Conservation (phyloP, 1,140 invertebrate genomes). For the Schlechtendalia chinensis region DNA sequence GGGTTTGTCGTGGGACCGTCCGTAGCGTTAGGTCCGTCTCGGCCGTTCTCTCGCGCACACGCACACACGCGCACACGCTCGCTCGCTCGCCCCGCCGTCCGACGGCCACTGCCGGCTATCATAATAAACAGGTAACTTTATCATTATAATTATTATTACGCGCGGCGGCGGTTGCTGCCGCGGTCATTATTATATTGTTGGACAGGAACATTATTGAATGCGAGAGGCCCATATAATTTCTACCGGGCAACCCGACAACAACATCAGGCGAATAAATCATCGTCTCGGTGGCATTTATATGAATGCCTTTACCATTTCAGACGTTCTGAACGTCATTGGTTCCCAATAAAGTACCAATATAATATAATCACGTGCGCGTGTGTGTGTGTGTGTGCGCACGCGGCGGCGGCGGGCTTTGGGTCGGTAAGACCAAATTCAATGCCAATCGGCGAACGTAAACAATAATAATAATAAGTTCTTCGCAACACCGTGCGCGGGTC, state of each 20-base stretch:
- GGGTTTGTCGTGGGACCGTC: not conserved
- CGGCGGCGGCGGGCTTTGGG: not conserved
- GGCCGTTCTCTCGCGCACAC: too few relatives aligned
- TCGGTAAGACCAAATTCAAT: too few relatives aligned
- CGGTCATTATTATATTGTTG: conserved; percentile 41
- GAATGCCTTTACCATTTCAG: conserved; percentile 38
- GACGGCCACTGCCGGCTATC: not conserved
- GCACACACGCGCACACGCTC: too few relatives aligned
- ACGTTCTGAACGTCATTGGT: conserved; percentile 39
- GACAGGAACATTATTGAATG: conserved; percentile 49
- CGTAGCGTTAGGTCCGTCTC: too few relatives aligned
- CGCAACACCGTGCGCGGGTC: too few relatives aligned
- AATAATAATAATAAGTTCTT: not conserved
- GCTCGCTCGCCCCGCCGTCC: not conserved
- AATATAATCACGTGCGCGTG: not conserved
- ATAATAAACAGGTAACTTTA: conserved; percentile 48
- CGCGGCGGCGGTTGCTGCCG: conserved; percentile 23
- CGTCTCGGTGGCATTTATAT: conserved; percentile 46
- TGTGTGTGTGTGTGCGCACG: not conserved
- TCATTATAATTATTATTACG: conserved; percentile 48
- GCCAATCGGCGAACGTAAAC: conserved; percentile 28
- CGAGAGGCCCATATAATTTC: conserved; percentile 42
- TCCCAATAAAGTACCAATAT: not conserved
- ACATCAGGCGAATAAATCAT: conserved; percentile 45
- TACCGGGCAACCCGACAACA: conserved; percentile 7